Conservation (phyloP, 2,113 vertebrate species). For the Plestiodon gilberti region DNA sequence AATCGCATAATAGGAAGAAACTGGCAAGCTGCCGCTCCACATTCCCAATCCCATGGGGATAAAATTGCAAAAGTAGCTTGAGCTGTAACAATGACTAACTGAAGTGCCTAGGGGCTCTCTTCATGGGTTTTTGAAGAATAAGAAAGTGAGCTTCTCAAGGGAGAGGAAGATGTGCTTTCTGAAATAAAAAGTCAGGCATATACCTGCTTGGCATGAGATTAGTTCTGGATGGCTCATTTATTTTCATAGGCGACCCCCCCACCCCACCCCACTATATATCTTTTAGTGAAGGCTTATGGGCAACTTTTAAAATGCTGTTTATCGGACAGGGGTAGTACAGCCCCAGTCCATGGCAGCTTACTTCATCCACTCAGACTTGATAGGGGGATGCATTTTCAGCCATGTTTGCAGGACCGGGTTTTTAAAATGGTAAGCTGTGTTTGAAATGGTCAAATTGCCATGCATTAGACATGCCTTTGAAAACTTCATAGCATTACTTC, state of each 20-base stretch:
- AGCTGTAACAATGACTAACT: not conserved
- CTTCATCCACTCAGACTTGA: not conserved
- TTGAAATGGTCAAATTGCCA: not conserved
- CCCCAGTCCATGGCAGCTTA: not conserved
- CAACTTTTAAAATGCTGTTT: not conserved
- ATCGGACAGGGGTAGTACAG: not conserved
- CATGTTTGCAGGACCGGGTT: not conserved
- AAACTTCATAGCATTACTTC: too few relatives aligned
- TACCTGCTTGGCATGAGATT: not conserved
- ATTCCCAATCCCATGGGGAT: not conserved
- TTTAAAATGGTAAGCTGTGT: not conserved
- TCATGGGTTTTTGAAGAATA: constrained; percentile 18
- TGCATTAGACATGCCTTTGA: too few relatives aligned
- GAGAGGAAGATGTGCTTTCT: not conserved
- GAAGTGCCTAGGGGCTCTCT: not conserved
- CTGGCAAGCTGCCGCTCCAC: not conserved
- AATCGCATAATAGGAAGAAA: not conserved
- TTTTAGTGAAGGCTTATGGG: not conserved
- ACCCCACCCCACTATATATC: too few relatives aligned
- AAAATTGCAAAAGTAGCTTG: not conserved
- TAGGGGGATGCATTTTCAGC: not conserved
- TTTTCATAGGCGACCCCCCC: not conserved
- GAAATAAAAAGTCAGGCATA: not conserved
- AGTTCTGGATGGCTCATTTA: not conserved
- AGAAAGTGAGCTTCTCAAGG: not conserved